Base-by-base conservation (phyloP, 1,140 invertebrate species). In the Macrostomum lignano region DNA sequence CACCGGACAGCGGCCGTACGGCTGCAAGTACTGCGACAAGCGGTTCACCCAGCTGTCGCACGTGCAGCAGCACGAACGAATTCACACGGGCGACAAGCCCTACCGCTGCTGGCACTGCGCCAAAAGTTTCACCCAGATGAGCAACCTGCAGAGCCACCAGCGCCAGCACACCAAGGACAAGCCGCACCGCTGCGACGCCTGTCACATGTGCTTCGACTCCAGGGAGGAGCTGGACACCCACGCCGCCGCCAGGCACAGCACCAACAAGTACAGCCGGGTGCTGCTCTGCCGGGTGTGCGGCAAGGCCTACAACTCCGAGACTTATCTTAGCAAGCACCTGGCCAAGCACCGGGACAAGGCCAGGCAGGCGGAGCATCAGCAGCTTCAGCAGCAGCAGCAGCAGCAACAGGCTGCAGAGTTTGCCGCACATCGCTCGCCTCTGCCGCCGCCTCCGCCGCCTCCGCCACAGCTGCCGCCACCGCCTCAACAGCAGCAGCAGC, bases 251-350 rank as follows among this genome's bases (percentile, higher is more conserved):
- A 33, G 19, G 20, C 32, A 33, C 26, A 15, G 11, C 9, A 11
- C 13, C 9, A 25, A 17, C 6, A 33, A 33, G 11, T 33, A 33
- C 19, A 19, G n/a, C 6, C 24, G 26, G 19, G 22, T 33, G 31
- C 84, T 96, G 64, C 93, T 96, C 51, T 96, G 88, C 58, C 77
- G 84, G 48, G 88, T 84, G 55, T 98, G 88, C 60, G 88, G 88
- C 46, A 96, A 96, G 58, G 84, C 77, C 35, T 96, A 98, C 59
- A 94, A 86, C 4, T 86, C 96, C 57, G 84, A 94, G 60, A 93
- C 86, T 10, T 96, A 96, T 57, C 65, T 98, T 45, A 77, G 75
- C 40, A 88, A 94, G 51, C 88, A 98, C 57, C 81, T 96, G 78
- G 78, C 88, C 49, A 96, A 96, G 50, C 86, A 98, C 42, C 28